Evolutionary conservation across 2,797 vertebrate genomes (phyloP), one percentile per base, ranked within the genome.

Genomic region (Chelonia mydas): DNA sequence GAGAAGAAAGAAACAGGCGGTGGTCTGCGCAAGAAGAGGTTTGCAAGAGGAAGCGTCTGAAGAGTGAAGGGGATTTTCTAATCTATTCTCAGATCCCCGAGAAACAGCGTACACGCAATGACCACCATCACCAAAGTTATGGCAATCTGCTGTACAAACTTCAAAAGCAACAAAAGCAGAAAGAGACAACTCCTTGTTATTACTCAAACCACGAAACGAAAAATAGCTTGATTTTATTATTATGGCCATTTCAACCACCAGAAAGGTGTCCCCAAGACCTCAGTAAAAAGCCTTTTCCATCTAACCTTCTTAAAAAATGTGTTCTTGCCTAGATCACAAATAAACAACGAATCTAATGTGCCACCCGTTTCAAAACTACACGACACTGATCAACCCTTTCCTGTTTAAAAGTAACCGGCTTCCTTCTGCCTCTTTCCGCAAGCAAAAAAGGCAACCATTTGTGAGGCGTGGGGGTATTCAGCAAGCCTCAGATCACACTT

Each of bases 91-190:
- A 21, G 41, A n/a, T 33, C 28, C n/a, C 11, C 15, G 2, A 5
- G 23, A 37, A 82, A 11, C 68, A 15, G 19, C 16, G 90, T 89
- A 94, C 94, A 92, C 68, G 57, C 68, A 53, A 81, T 17, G 10
- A 27, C 47, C 57, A 11, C 31, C 13, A 88, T 84, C 57, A 65
- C 68, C 54, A 55, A 83, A 96, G 91, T 93, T 92, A 81, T 82
- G 91, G 59, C 68, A 90, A 51, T 68, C 92, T 84, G 87, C 87
- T 47, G 76, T 45, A 87, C 61, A 92, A 94, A 97, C 94, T 96
- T 97, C 93, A 92, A 96, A 96, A 96, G 89, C 41, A 81, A 47
- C 17, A 11, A 85, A 92, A 51, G 92, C 90, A n/a, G 31, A 27
- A 31, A 13, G 23, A 15, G 4, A 15, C 45, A 27, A 12, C 25